These are phyloP conservation scores for Panonychus citri DNA, from an alignment of 1,140 invertebrate species.

Conservation along the genomic window DNA sequence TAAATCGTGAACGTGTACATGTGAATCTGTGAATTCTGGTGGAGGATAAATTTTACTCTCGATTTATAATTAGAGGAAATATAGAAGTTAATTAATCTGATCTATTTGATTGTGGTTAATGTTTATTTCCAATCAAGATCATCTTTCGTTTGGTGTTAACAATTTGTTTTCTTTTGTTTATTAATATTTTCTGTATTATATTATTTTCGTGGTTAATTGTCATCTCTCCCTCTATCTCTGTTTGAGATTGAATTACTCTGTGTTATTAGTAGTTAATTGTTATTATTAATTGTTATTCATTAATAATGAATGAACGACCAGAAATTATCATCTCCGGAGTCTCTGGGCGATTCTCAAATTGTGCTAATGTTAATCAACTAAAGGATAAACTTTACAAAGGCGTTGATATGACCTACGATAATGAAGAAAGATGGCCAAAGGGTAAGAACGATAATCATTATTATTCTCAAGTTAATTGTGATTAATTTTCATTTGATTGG, in stretches of 20 bases:
- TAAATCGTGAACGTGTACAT: too few relatives aligned
- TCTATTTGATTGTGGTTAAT: neutral
- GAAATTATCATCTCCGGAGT: slow-evolving; percentile 68
- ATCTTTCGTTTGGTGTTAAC: neutral
- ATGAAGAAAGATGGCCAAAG: slow-evolving; percentile 16
- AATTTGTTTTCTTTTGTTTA: neutral
- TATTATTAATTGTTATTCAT: neutral
- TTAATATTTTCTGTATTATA: neutral
- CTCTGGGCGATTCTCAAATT: slow-evolving; percentile 69
- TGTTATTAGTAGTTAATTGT: neutral
- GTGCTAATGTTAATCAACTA: slow-evolving; percentile 64
- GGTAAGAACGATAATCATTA: slow-evolving; percentile 52
- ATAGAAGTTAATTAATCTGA: neutral
- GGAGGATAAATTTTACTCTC: neutral
- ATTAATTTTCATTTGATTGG: too few relatives aligned
- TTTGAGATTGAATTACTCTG: neutral
- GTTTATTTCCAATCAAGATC: neutral
- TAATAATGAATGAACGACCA: slow-evolving; percentile 21
- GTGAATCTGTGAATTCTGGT: too few relatives aligned
- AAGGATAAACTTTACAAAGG: slow-evolving; percentile 55
- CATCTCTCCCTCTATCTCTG: neutral
- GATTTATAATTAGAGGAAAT: neutral
- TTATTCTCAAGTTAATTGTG: slow-evolving; percentile 50
- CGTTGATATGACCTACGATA: slow-evolving; percentile 39
- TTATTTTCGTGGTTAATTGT: neutral